phyloP scores from a whole-genome alignment of 1,140 invertebrate species.

The Dryas iulia region DNA sequence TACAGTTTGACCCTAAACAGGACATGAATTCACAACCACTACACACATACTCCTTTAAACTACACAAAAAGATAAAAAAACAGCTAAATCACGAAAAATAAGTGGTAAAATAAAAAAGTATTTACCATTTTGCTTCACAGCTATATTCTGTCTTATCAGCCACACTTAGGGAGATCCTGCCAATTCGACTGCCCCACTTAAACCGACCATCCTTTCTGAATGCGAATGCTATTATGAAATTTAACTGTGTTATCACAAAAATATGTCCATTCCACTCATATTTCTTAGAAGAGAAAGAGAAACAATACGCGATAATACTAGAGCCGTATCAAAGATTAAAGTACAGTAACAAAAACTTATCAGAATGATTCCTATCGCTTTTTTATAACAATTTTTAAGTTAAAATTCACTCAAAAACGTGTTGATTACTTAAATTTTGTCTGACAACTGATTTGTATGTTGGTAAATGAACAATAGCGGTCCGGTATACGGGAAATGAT shows the following conservation, averaged over 20 bases:
- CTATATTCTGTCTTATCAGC: conserved; percentile 15
- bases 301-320: conserved; percentile 30
- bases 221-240: conserved; percentile 51
- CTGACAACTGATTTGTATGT: neutral
- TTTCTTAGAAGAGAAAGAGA: conserved; percentile 35
- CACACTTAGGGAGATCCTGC: conserved; percentile 25
- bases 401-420: neutral
- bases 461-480: conserved; percentile 23
- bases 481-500: conserved; percentile 22
- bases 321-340: conserved; percentile 38
- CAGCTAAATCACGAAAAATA: neutral
- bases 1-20: too few relatives aligned
- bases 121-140: conserved; percentile 35
- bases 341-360: neutral
- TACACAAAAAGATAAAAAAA: too few relatives aligned
- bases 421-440: neutral
- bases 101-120: conserved; percentile 7
- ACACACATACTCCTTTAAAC: too few relatives aligned
- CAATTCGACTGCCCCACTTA: conserved; percentile 57
- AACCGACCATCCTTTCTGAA: conserved; percentile 49
- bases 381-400: neutral
- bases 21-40: too few relatives aligned
- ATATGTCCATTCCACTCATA: conserved; percentile 34
- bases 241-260: conserved; percentile 46
- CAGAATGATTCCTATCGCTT: neutral